These are phyloP conservation scores for Gyrodactylus salaris DNA, from an alignment of 1,140 invertebrate species.

Conservation along the genomic window DNA sequence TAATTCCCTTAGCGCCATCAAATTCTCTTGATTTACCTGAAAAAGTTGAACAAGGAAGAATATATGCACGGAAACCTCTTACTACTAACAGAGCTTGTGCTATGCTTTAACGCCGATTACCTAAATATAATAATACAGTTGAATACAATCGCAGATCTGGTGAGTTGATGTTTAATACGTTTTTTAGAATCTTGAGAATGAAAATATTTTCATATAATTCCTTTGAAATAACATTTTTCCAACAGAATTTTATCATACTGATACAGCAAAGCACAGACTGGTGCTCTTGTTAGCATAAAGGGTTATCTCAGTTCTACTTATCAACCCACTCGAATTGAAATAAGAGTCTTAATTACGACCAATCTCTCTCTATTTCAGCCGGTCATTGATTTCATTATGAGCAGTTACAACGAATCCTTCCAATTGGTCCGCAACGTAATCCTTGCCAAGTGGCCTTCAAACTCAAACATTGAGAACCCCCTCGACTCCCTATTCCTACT, in stretches of 20 bases:
- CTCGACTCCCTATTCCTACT: neutral
- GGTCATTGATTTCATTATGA: neutral
- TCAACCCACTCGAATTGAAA: too few species aligned
- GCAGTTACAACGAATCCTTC: neutral
- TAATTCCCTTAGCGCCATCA: neutral
- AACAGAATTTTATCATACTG: too few species aligned
- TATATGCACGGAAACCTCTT: neutral
- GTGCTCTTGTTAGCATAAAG: too few species aligned
- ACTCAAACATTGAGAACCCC: neutral
- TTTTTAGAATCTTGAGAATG: too few species aligned
- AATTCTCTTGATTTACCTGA: neutral
- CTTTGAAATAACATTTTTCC: too few species aligned
- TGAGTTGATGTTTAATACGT: too few species aligned
- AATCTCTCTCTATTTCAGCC: too few species aligned
- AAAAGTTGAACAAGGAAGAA: neutral
- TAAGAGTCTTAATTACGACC: too few species aligned
- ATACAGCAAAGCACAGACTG: neutral
- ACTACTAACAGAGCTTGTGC: neutral
- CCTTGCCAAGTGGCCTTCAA: neutral
- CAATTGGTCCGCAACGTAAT: neutral
- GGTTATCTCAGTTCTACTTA: too few species aligned
- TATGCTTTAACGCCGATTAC: neutral
- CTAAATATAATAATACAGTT: neutral
- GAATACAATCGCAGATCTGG: neutral
- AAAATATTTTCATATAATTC: too few species aligned